phyloP scores from a whole-genome alignment of 2,113 vertebrate species.

The Lagopus leucura region DNA sequence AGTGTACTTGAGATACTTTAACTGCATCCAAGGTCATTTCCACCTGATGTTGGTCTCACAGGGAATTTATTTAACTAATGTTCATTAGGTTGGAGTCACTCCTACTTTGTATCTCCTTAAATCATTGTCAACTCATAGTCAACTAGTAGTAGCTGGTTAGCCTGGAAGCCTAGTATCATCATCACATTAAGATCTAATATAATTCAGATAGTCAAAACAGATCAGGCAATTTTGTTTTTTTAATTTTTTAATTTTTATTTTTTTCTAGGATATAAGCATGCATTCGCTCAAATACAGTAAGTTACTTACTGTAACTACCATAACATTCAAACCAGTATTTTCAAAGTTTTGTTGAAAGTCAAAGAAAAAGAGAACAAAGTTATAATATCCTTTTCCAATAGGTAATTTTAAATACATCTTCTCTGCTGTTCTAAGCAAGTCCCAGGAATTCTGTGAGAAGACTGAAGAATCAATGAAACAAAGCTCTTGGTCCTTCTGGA shows the following conservation, averaged over 20 bases:
- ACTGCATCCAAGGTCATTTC: not conserved
- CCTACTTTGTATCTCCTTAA: not conserved
- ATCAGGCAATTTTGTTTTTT: not conserved
- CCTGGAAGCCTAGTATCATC: not conserved
- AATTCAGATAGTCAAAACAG: not conserved
- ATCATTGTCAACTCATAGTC: not conserved
- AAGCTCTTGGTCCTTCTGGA: not conserved
- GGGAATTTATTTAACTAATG: not conserved
- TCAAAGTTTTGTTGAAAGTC: not conserved
- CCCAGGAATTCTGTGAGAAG: not conserved
- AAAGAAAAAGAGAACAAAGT: not conserved
- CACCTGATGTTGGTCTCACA: not conserved
- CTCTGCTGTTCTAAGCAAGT: not conserved
- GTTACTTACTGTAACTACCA: not conserved
- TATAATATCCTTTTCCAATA: not conserved
- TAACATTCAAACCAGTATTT: not conserved
- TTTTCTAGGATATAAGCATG: not conserved
- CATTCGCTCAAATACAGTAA: accelerated
- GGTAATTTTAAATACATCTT: not conserved
- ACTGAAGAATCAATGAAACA: not conserved
- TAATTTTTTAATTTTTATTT: not conserved
- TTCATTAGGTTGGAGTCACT: not conserved
- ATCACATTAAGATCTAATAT: not conserved
- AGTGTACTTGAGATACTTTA: not conserved
- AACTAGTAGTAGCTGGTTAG: not conserved